These are phyloP conservation scores for Callopanchax toddi DNA, from an alignment of 2,113 vertebrate species.

Conservation along the genomic window DNA sequence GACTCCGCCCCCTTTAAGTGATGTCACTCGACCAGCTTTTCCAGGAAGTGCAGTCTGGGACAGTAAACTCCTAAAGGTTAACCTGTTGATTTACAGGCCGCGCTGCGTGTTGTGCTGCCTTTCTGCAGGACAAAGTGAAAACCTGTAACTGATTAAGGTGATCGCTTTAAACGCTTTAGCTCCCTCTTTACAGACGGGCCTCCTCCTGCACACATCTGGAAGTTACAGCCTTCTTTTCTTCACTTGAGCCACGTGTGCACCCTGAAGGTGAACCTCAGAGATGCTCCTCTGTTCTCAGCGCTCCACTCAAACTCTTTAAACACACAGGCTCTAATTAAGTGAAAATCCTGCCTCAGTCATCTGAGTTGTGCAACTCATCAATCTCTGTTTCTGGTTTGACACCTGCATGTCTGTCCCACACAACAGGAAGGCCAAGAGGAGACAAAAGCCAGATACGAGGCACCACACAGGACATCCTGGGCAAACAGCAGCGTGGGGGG, in stretches of 20 bases:
- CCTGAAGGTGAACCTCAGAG: conserved; percentile 73
- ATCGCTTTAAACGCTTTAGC: conserved; percentile 54
- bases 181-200: conserved; percentile 69
- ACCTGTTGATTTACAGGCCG: conserved; percentile 66
- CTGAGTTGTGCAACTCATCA: background rate
- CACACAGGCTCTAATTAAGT: conserved; percentile 15
- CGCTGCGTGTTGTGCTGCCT: conserved; percentile 53
- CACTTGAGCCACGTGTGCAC: conserved; percentile 65
- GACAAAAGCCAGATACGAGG: conserved; percentile 50
- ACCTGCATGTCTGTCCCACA: conserved; percentile 36
- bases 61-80: conserved; percentile 70
- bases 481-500: conserved; percentile 51
- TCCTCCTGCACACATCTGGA: conserved; percentile 71
- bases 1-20: too few species aligned
- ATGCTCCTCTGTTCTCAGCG: conserved; percentile 52
- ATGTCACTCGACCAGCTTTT: too few species aligned
- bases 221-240: conserved; percentile 65
- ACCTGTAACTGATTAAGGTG: conserved; percentile 74
- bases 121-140: conserved; percentile 66
- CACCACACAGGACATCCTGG: conserved; percentile 75
- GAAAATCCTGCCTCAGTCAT: conserved; percentile 5
- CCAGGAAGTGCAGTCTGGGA: conserved; percentile 63
- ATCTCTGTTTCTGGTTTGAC: conserved; percentile 20
- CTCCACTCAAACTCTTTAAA: conserved; percentile 17
- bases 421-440: conserved; percentile 64